Percentiles rank a stretch among this genome's conserved stretches.
Evolutionary conservation across 2,113 vertebrate species (phyloP).

Genomic region (Oreochromis spilurus): DNA sequence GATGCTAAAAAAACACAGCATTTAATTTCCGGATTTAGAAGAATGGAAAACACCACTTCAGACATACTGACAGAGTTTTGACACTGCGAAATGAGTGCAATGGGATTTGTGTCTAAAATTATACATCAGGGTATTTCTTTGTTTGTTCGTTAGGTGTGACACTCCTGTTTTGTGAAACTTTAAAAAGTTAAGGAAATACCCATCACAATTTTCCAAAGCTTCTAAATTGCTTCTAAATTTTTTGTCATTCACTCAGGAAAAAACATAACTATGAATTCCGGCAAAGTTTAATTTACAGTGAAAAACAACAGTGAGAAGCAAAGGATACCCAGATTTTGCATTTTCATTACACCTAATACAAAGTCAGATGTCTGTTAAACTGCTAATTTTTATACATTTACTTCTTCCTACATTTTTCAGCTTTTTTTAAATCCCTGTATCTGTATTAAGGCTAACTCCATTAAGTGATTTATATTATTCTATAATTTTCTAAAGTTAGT

Average conservation of each 20-base stretch:
- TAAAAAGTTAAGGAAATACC: background rate
- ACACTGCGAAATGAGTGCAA: background rate
- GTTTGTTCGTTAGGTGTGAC: background rate
- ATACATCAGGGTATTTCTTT: background rate
- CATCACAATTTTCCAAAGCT: background rate
- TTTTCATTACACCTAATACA: too few species aligned
- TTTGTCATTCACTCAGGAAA: background rate
- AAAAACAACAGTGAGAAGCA: background rate
- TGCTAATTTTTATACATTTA: background rate
- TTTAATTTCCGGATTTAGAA: background rate
- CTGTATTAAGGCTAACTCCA: background rate
- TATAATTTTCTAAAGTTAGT: background rate
- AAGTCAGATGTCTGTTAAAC: too few species aligned
- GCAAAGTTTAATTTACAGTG: background rate
- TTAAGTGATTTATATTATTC: background rate
- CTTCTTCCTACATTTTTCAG: background rate
- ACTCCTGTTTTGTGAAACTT: background rate
- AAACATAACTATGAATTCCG: background rate
- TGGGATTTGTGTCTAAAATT: background rate
- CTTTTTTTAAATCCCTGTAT: background rate
- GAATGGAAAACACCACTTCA: background rate
- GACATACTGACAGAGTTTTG: background rate
- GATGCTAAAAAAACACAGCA: background rate
- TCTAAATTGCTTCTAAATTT: background rate
- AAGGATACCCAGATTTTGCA: fast-evolving